A percentile compares a stretch with the other conserved stretches of the same genome.
phyloP scores from a whole-genome alignment of 2,797 vertebrate genomes.

The Leucoraja ocellata region DNA sequence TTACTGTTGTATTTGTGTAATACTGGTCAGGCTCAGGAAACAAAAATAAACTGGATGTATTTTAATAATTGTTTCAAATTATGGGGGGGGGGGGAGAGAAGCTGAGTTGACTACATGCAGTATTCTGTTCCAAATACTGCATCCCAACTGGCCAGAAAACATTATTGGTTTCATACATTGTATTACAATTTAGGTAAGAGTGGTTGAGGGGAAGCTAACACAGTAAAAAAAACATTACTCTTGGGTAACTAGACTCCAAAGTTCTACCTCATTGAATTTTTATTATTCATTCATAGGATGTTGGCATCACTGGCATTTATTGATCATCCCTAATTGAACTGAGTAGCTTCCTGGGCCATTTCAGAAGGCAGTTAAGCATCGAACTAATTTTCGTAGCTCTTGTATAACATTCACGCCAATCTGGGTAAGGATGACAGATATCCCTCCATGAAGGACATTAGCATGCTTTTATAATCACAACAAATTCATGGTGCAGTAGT shows the following conservation, averaged over 20 bases:
- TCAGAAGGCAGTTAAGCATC: too few relatives aligned
- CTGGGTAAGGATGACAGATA: too few relatives aligned
- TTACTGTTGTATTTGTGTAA: background rate
- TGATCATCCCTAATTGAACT: too few relatives aligned
- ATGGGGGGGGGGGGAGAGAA: background rate
- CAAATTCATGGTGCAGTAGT: too few relatives aligned
- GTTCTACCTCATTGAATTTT: background rate
- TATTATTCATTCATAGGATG: too few relatives aligned
- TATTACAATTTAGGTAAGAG: background rate
- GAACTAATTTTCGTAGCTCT: too few relatives aligned
- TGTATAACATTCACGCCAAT: too few relatives aligned
- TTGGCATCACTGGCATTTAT: too few relatives aligned
- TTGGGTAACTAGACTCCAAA: background rate
- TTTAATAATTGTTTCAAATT: conserved; percentile 29
- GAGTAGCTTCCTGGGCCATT: too few relatives aligned
- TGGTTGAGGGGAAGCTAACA: background rate
- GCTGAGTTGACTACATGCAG: background rate
- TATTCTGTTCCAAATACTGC: background rate
- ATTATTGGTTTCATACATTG: background rate
- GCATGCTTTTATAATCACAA: too few relatives aligned
- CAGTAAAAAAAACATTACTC: background rate
- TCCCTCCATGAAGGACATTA: too few relatives aligned
- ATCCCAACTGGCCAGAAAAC: background rate
- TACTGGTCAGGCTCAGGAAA: conserved; percentile 17
- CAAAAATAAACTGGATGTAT: conserved; percentile 14